These are phyloP conservation scores for Ammodytes dubius DNA, from an alignment of 2,113 vertebrate genomes.

Conservation along the genomic window DNA sequence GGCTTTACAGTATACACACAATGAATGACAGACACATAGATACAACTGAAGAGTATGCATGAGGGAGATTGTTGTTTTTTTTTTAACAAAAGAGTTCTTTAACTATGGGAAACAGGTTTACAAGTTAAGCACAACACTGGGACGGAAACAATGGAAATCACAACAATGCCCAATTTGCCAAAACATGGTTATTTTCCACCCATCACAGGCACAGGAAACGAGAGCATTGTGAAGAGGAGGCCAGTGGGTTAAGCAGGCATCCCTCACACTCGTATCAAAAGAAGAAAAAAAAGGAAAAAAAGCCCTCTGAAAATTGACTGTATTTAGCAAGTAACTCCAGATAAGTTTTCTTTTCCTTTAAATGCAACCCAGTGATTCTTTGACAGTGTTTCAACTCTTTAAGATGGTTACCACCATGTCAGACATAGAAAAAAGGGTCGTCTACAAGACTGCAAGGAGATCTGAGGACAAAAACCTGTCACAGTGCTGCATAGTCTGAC, in stretches of 20 bases:
- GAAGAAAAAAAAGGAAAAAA: neutral
- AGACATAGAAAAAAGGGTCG: neutral
- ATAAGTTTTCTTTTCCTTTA: neutral
- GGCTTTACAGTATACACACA: neutral
- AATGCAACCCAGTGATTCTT: neutral
- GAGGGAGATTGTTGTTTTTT: slow-evolving; percentile 24
- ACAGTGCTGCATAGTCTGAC: neutral
- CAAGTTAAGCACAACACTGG: slow-evolving; percentile 21
- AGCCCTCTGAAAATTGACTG: neutral
- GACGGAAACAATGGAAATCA: slow-evolving; percentile 37
- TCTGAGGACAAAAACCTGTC: neutral
- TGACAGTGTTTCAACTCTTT: neutral
- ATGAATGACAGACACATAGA: slow-evolving; percentile 5
- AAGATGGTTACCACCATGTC: neutral
- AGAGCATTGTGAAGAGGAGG: slow-evolving; percentile 10
- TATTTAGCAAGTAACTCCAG: neutral
- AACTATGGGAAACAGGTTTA: slow-evolving; percentile 13
- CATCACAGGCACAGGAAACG: slow-evolving; percentile 12
- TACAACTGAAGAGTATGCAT: neutral
- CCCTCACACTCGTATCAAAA: neutral
- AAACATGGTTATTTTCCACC: slow-evolving; percentile 37
- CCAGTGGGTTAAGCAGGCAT: slow-evolving; percentile 11
- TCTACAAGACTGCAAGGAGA: neutral
- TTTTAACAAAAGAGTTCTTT: slow-evolving; percentile 15
- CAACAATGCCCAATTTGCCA: slow-evolving; percentile 46